These are phyloP conservation scores for Holotrichia oblita DNA, from an alignment of 1,140 invertebrate genomes.

Conservation along the genomic window DNA sequence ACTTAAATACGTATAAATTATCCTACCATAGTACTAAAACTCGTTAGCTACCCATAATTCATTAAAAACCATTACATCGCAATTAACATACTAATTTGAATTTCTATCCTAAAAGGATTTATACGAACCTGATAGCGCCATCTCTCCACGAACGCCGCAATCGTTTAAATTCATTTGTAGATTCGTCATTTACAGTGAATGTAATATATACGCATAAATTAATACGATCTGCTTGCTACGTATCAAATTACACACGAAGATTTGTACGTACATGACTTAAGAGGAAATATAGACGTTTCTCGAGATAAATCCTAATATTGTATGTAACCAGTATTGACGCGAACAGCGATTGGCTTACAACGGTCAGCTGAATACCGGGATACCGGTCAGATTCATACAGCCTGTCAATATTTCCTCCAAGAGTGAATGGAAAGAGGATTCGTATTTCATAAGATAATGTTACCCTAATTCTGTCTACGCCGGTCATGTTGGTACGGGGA, in stretches of 20 bases:
- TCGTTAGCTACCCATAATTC: not conserved
- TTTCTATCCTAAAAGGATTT: not conserved
- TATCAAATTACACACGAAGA: not conserved
- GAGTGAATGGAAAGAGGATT: not conserved
- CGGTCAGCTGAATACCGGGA: not conserved
- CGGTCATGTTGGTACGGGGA: not conserved
- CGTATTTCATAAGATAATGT: not conserved
- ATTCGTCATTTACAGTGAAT: not conserved
- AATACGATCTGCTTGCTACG: not conserved
- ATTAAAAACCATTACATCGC: not conserved
- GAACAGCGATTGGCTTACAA: not conserved
- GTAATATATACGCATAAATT: not conserved
- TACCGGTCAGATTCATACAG: not conserved
- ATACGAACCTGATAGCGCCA: not conserved
- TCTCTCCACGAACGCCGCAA: conserved; percentile 15
- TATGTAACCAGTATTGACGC: not conserved
- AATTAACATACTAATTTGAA: not conserved
- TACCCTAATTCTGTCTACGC: not conserved
- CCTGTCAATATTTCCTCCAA: not conserved
- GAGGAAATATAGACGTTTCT: not conserved
- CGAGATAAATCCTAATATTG: conserved; percentile 11
- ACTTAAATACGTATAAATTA: too few species aligned
- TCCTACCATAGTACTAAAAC: not conserved
- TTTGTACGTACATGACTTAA: not conserved
- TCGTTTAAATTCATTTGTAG: not conserved